Evolutionary conservation across 2,888 invertebrate species (phyloP), one percentile per base, ranked within the genome.

Genomic region (Kryphioiulus occultus): DNA sequence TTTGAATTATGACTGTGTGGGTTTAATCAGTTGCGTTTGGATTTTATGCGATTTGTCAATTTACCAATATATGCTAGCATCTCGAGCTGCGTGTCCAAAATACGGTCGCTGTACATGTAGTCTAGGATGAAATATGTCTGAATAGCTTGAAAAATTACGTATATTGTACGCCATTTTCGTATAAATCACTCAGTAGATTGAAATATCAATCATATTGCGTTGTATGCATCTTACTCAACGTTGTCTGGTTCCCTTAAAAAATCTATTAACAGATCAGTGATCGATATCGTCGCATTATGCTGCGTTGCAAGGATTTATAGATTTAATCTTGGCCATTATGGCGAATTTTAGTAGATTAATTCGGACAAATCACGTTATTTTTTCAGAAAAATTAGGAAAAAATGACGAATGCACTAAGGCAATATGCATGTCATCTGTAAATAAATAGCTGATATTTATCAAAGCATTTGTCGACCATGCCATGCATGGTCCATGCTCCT

Each of bases 261-360:
- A 59, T 59, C n/a, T 59, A 59, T 59, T 59, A 59, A 15, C 22
- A 22, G 59, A 22, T 59, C 59, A 22, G 15, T 59, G 59, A 59
- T 59, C 59, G 59, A 59, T 59, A 22, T 22, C 59, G 22, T 59
- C 59, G 59, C 22, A 59, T n/a, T 4, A 59, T 17, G 22, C 59
- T 59, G 59, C 9, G 22, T 22, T 9, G 22, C n/a, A 1, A 59
- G 22, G 59, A 59, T 59, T 59, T 59, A 59, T 59, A 59, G 22
- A 59, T 59, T 59, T 59, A 59, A 59, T 59, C 59, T n/a, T n/a
- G 59, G 59, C 22, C 59, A 59, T 59, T 59, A 59, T 59, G 59
- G 22, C 59, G 19, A 59, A 59, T 53, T 59, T 47, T 59, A 17
- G 22, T 59, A 22, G 22, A 59, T 10, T 22, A 59, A 22, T 7